phyloP scores from a whole-genome alignment of 2,797 vertebrate genomes.

The Limnodromus scolopaceus region DNA sequence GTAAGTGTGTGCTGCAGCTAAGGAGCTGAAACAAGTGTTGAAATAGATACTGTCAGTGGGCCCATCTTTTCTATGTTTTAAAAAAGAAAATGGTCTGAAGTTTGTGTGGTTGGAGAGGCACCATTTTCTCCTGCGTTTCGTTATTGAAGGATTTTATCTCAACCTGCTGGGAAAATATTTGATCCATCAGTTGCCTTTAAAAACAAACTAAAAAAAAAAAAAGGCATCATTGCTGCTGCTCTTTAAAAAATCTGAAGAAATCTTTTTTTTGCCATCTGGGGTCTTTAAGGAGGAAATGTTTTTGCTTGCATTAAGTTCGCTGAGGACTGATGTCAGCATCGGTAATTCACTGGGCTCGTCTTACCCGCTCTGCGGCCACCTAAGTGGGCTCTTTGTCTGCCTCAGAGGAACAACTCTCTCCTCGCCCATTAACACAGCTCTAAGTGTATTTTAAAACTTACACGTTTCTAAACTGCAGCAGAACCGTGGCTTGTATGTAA shows the following conservation, averaged over 20 bases:
- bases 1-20: not conserved
- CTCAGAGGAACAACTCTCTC: not conserved
- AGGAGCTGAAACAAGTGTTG: not conserved
- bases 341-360: not conserved
- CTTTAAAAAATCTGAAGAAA: not conserved
- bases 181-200: not conserved
- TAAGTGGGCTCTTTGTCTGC: not conserved
- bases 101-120: not conserved
- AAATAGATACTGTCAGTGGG: not conserved
- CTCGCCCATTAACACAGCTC: slow-evolving; percentile 22
- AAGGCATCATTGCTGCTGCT: not conserved
- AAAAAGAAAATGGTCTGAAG: not conserved
- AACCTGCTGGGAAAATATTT: not conserved
- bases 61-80: not conserved
- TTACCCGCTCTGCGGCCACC: not conserved
- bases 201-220: not conserved
- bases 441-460: not conserved
- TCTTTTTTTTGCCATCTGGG: not conserved
- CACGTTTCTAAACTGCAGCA: not conserved
- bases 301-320: slow-evolving; percentile 11
- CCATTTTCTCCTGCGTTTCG: accelerated
- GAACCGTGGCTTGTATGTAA: not conserved
- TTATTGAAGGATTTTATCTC: not conserved
- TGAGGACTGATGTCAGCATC: slow-evolving; percentile 47
- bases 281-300: not conserved